A percentile compares a stretch with the other conserved stretches of the same genome.
Conservation (phyloP, 2,888 invertebrate species). For the Chorisops tibialis region DNA sequence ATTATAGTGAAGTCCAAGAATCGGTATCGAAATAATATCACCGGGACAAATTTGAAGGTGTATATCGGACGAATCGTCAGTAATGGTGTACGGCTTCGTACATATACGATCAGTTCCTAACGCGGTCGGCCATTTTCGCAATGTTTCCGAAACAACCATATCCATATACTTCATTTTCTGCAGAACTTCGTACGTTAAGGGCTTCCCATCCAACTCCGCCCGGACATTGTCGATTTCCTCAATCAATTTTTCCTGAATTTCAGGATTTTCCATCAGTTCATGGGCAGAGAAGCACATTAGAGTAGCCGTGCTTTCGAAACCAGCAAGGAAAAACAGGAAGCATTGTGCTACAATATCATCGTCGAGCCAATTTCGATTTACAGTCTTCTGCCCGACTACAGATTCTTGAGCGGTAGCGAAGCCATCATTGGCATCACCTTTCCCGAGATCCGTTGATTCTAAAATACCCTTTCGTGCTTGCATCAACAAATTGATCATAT, state of each 20-base stretch:
- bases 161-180: too few species aligned
- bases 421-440: slow-evolving; percentile 10
- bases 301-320: too few species aligned
- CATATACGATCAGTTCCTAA: slow-evolving; percentile 55
- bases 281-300: slow-evolving; percentile 56
- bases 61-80: slow-evolving; percentile 39
- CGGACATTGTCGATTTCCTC: too few species aligned
- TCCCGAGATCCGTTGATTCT: not conserved
- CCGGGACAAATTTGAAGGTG: slow-evolving; percentile 44
- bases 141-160: slow-evolving; percentile 55
- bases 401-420: slow-evolving; percentile 53
- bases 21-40: slow-evolving; percentile 46
- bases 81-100: too few species aligned
- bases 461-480: slow-evolving; percentile 39
- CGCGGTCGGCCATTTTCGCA: slow-evolving; percentile 56
- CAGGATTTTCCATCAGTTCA: slow-evolving; percentile 59
- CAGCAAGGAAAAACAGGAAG: slow-evolving; percentile 58
- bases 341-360: slow-evolving; percentile 31
- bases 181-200: too few species aligned
- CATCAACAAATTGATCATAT: too few species aligned
- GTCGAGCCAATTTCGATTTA: slow-evolving; percentile 49
- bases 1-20: slow-evolving; percentile 54
- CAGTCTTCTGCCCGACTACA: slow-evolving; percentile 38
- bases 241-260: slow-evolving; percentile 57
- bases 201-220: too few species aligned